Percentiles rank a stretch among this genome's conserved stretches.
Evolutionary conservation across 2,113 vertebrate genomes (phyloP).

Genomic region (Oriolus oriolus): DNA sequence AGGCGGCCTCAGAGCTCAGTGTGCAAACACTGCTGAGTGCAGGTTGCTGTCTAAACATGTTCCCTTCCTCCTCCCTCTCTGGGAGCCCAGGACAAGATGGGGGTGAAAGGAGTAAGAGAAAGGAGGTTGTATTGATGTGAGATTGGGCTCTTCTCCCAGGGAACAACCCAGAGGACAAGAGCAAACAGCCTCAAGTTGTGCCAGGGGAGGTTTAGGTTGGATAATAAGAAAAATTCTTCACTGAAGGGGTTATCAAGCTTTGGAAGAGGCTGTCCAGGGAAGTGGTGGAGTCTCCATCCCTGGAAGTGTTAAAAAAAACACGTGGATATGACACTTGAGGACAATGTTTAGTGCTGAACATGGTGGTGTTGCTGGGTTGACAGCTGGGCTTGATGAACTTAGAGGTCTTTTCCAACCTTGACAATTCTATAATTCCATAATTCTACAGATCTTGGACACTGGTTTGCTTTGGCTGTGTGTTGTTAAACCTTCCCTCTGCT

Average conservation of each 20-base stretch:
- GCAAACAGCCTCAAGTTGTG: neutral
- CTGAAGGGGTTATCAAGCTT: neutral
- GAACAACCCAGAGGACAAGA: neutral
- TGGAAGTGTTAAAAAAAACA: neutral
- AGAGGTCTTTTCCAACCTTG: neutral
- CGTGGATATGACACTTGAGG: neutral
- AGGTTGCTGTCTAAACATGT: neutral
- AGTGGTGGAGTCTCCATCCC: neutral
- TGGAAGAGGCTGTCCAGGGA: neutral
- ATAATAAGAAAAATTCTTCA: neutral
- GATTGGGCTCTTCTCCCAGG: neutral
- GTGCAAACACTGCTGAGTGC: neutral
- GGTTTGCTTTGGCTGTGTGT: rapidly evolving
- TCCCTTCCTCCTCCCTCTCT: neutral
- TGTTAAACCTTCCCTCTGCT: neutral
- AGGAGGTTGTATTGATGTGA: neutral
- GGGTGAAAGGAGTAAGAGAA: neutral
- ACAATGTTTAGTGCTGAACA: neutral
- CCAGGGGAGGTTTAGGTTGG: neutral
- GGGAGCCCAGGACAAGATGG: neutral
- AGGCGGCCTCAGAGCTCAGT: neutral
- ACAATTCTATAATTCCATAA: neutral
- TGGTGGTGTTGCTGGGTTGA: neutral
- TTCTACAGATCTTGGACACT: rapidly evolving
- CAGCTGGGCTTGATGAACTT: neutral